Evolutionary conservation across 2,797 vertebrate genomes (phyloP).

Genomic region (Sebastes taczanowskii): DNA sequence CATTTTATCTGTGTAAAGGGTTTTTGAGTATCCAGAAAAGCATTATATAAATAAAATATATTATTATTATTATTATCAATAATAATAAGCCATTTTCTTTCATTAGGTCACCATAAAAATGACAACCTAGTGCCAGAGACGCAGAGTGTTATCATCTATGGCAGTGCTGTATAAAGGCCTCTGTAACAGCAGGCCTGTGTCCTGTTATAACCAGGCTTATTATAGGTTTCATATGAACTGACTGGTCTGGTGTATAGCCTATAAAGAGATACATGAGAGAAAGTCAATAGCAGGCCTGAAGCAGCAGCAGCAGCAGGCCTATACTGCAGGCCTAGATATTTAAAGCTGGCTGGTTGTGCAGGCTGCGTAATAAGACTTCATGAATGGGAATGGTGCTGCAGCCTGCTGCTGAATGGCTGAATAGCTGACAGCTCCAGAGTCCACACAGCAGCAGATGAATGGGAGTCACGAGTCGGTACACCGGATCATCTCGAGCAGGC

Average conservation of each 20-base stretch:
- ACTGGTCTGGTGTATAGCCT: constrained; percentile 29
- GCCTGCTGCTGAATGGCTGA: constrained; percentile 65
- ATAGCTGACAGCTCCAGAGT: constrained; percentile 46
- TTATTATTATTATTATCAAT: too few relatives aligned
- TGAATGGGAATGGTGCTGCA: constrained; percentile 69
- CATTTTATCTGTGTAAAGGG: too few relatives aligned
- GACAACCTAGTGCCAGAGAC: background rate
- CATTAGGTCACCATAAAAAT: background rate
- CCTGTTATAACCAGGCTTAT: constrained; percentile 30
- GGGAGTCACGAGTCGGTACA: constrained; percentile 45
- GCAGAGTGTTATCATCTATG: background rate
- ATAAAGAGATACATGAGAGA: constrained; percentile 63
- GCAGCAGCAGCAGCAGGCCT: constrained; percentile 21
- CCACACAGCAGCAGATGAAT: constrained; percentile 58
- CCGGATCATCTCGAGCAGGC: constrained; percentile 36
- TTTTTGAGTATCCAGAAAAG: too few relatives aligned
- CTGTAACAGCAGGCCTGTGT: background rate
- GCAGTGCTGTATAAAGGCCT: background rate
- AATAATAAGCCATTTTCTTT: too few relatives aligned
- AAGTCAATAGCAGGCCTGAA: constrained; percentile 69
- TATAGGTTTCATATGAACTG: constrained; percentile 46
- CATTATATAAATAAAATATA: too few relatives aligned
- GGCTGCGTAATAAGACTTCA: constrained; percentile 66
- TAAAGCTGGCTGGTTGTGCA: constrained; percentile 50
- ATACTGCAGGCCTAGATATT: constrained; percentile 52